These are phyloP conservation scores for Heliconius erato DNA, from an alignment of 2,888 invertebrate species.

Conservation along the genomic window DNA sequence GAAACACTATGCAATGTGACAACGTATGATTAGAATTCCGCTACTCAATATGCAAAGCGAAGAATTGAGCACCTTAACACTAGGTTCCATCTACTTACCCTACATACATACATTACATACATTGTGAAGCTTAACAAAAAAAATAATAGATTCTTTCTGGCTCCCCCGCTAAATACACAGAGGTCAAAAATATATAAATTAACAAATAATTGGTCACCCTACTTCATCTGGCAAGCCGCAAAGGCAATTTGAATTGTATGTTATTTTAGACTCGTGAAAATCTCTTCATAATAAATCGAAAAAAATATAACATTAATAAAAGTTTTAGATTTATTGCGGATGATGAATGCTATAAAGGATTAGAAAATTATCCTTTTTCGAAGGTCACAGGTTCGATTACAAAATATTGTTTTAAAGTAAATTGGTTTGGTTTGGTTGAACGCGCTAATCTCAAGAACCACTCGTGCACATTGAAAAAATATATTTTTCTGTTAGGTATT, in stretches of 20 bases:
- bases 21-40: neutral
- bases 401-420: neutral
- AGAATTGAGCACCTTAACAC: too few relatives aligned
- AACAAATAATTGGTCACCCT: slow-evolving; percentile 36
- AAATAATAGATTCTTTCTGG: neutral
- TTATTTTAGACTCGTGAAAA: slow-evolving; percentile 53
- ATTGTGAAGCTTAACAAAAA: too few relatives aligned
- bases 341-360: neutral
- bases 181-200: neutral
- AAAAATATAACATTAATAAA: neutral
- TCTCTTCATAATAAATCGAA: slow-evolving; percentile 42
- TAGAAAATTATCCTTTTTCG: neutral
- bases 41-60: neutral
- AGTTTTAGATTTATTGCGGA: neutral
- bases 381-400: neutral
- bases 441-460: too few relatives aligned
- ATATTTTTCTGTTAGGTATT: too few relatives aligned
- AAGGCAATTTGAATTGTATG: slow-evolving; percentile 49
- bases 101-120: too few relatives aligned
- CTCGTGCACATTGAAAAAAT: too few relatives aligned
- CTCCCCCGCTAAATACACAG: neutral
- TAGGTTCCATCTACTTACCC: too few relatives aligned
- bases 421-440: too few relatives aligned
- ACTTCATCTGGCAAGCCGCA: slow-evolving; percentile 46
- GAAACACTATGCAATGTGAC: too few relatives aligned